Evolutionary conservation across 2,113 vertebrate species (phyloP), one percentile per base, ranked within the genome.

Genomic region (Phoenicopterus ruber): DNA sequence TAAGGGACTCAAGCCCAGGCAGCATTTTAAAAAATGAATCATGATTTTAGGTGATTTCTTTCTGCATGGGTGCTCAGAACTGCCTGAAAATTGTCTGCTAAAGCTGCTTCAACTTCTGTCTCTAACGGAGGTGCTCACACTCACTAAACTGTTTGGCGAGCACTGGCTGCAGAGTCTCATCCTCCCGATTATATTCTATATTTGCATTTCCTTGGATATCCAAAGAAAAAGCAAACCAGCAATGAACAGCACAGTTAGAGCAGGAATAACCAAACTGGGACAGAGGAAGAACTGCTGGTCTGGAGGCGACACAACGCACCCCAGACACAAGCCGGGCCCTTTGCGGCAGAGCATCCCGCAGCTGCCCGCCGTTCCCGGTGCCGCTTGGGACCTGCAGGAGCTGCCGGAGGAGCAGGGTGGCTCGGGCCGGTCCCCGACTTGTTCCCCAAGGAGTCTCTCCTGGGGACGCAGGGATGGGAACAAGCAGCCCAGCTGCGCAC

Each of bases 1-100:
- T 50, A 80, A 94, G 38, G 63, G 47, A 55, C 52, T 65, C 25
- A 0, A 80, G 67, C 17, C 55, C 58, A 57, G 85, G 63, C 54
- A 73, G 55, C 9, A 1, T 80, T 90, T 77, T 90, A 11, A 85
- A 93, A 90, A 93, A 85, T 42, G 54, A 73, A 87, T 86, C 50
- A 6, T 88, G 79, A 46, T 81, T 95, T 91, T 80, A 24, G 74
- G 87, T 81, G 92, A 52, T 77, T 92, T 94, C 82, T 92, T 82
- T 94, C 85, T 80, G 84, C 78, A 17, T 55, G 80, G 85, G 17
- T 90, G 90, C 74, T 76, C 58, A 52, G 82, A 71, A 72, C 87
- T 77, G 82, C 82, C 93, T 90, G 66, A 76, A 89, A 82, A 55
- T 57, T 47, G 70, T 66, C 73, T 87, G 58, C 16, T 31, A 47